A percentile compares a stretch with the other conserved stretches of the same genome.
These are phyloP conservation scores for Phoeniculus purpureus DNA, from an alignment of 2,797 vertebrate genomes.

Conservation along the genomic window DNA sequence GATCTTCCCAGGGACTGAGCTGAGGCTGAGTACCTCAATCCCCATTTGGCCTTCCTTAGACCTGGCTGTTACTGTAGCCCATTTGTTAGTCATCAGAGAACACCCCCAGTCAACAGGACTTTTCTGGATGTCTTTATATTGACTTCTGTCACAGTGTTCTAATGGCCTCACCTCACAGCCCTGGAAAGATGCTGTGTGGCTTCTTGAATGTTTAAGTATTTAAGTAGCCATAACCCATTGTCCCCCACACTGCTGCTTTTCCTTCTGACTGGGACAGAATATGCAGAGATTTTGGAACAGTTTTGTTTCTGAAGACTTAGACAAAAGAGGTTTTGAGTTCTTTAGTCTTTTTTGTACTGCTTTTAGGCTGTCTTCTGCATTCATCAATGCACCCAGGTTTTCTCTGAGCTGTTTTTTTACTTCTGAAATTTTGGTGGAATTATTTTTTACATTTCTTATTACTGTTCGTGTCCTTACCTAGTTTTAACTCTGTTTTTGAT, in stretches of 20 bases:
- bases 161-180: not conserved
- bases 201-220: not conserved
- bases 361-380: not conserved
- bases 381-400: not conserved
- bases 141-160: not conserved
- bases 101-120: accelerated
- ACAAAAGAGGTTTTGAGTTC: not conserved
- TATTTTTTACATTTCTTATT: not conserved
- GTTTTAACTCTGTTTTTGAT: not conserved
- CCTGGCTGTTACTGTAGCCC: not conserved
- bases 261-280: not conserved
- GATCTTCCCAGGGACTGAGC: not conserved
- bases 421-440: not conserved
- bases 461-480: not conserved
- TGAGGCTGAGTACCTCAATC: not conserved
- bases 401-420: not conserved
- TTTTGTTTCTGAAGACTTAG: not conserved
- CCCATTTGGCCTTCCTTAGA: not conserved
- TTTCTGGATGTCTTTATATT: not conserved
- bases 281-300: not conserved
- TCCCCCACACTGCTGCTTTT: not conserved
- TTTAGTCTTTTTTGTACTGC: not conserved
- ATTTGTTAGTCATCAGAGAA: not conserved
- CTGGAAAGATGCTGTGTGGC: not conserved
- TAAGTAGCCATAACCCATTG: not conserved